phyloP scores from a whole-genome alignment of 2,797 vertebrate genomes.

The Lepus townsendii region DNA sequence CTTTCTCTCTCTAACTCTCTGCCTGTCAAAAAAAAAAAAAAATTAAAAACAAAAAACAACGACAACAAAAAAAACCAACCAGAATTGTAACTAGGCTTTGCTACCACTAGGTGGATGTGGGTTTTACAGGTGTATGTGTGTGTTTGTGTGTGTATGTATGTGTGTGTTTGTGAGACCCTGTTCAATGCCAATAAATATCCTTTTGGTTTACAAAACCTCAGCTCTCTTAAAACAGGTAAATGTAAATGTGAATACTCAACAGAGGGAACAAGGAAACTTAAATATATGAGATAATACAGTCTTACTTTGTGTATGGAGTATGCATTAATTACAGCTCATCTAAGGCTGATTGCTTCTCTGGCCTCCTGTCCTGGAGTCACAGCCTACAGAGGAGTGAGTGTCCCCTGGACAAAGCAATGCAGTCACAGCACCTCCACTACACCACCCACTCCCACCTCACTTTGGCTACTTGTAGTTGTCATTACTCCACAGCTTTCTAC shows the following conservation, averaged over 20 bases:
- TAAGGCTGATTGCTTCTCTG: not conserved
- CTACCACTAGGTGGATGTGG: not conserved
- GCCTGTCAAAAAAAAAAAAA: too few relatives aligned
- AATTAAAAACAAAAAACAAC: too few relatives aligned
- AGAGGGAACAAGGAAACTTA: slow-evolving; percentile 3
- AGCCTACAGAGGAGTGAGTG: not conserved
- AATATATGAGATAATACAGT: not conserved
- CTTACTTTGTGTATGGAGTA: not conserved
- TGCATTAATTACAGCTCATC: not conserved
- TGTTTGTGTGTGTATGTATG: not conserved
- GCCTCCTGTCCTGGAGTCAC: not conserved
- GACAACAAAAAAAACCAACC: not conserved
- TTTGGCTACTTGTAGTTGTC: not conserved
- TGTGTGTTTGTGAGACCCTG: not conserved
- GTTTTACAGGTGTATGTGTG: not conserved
- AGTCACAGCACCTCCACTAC: not conserved
- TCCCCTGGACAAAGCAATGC: not conserved
- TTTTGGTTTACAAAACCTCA: not conserved
- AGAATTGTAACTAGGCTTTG: not conserved
- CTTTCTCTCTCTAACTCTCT: too few relatives aligned
- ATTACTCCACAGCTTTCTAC: not conserved
- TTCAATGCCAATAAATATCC: not conserved
- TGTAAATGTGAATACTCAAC: not conserved
- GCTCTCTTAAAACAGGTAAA: not conserved
- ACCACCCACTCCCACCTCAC: not conserved